Percentiles rank a stretch among this genome's conserved stretches.
Evolutionary conservation across 2,113 vertebrate species (phyloP).

Genomic region (Nibea albiflora): DNA sequence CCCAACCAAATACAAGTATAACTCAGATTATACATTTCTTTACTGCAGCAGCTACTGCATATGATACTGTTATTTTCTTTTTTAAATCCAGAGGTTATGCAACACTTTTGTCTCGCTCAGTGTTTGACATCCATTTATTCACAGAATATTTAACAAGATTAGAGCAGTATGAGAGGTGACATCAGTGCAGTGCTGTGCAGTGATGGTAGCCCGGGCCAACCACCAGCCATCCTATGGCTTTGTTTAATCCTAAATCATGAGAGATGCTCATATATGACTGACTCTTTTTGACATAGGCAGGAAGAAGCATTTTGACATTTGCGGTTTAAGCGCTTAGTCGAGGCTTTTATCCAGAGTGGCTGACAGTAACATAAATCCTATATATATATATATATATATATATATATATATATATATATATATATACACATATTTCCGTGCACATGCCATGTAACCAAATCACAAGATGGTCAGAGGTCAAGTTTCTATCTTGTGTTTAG

Average conservation of each 20-base stretch:
- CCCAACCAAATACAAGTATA: conserved; percentile 6
- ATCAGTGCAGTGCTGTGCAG: neutral
- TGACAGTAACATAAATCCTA: conserved; percentile 21
- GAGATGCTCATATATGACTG: conserved; percentile 34
- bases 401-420: no score
- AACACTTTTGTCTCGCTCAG: conserved; percentile 9
- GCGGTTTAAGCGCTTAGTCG: conserved; percentile 6
- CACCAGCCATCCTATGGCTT: neutral
- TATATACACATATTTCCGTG: neutral
- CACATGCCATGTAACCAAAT: neutral
- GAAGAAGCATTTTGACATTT: conserved; percentile 22
- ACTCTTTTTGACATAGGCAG: neutral
- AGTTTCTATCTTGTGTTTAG: neutral
- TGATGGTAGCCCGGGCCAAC: neutral
- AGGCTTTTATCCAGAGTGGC: conserved; percentile 25
- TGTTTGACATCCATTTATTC: neutral
- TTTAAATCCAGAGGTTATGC: conserved; percentile 35
- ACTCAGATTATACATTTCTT: conserved; percentile 37
- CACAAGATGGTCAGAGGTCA: no score
- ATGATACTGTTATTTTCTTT: conserved; percentile 18
- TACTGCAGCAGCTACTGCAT: conserved; percentile 27
- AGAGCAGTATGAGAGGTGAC: conserved; percentile 17
- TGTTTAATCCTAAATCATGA: conserved; percentile 40
- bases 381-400: no score
- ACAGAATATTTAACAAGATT: conserved; percentile 29